phyloP scores from a whole-genome alignment of 2,113 vertebrate species.

The Promerops cafer region DNA sequence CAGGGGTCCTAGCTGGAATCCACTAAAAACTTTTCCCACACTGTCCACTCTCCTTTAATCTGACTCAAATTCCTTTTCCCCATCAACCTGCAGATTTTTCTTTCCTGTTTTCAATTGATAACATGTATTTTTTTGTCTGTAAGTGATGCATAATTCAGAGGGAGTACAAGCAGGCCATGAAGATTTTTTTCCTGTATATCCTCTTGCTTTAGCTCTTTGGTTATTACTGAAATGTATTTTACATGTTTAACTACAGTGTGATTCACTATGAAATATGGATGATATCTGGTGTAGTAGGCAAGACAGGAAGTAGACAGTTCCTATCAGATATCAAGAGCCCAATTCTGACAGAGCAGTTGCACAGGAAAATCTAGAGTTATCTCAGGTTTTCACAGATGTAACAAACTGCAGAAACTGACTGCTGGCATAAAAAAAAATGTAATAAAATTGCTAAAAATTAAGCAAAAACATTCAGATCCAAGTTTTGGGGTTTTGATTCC shows the following conservation, averaged over 20 bases:
- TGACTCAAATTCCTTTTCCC: background rate
- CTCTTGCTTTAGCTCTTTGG: background rate
- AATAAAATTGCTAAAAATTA: background rate
- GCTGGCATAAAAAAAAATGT: background rate
- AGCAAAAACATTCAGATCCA: background rate
- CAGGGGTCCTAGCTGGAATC: background rate
- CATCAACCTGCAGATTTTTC: background rate
- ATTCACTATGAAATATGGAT: background rate
- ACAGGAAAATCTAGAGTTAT: background rate
- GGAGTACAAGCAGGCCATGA: background rate
- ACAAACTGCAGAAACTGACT: background rate
- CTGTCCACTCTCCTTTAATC: background rate
- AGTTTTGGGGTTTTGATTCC: rapidly evolving
- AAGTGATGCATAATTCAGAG: background rate
- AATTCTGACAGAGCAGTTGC: background rate
- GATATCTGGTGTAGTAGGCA: background rate
- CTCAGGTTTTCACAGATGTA: background rate
- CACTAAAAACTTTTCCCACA: background rate
- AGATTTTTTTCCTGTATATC: background rate
- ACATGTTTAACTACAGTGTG: background rate
- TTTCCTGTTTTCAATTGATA: background rate
- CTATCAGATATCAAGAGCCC: background rate
- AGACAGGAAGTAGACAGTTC: background rate
- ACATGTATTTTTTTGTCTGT: background rate
- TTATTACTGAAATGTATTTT: background rate